Base-by-base conservation (phyloP, 2,113 vertebrate genomes). In the Silurus meridionalis region DNA sequence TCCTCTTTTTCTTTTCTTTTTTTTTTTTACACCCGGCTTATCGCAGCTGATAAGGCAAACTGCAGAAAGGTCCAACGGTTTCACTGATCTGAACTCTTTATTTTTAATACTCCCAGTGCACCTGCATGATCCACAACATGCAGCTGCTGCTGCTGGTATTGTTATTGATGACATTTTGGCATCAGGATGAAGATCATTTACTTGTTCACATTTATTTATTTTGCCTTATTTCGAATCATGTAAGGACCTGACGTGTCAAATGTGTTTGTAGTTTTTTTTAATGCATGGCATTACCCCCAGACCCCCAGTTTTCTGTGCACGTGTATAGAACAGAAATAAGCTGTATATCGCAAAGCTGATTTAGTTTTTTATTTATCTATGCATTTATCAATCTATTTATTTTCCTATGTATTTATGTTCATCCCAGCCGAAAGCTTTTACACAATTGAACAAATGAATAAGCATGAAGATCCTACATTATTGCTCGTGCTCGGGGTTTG, bases 21-120 rank as follows among this genome's bases (percentile, higher is more conserved):
- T 5, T 48, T 10, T n/a, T 60, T 78, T 28, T 78, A 55, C 75
- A 57, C 75, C 75, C 75, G 52, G 75, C 53, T 78, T 60, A 80
- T 60, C 78, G 17, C 28, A 80, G 55, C 17, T 11, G 78, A 61
- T 80, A 80, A 80, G 78, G 7, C 78, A 21, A 80, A 80, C 78
- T 80, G 78, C 78, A 80, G 55, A 80, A 80, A 1, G 46, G 78
- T 61, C 57, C 78, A 60, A 61, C 57, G 78, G 57, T 57, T 60
- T 80, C 57, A 80, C 78, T 80, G 55, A 46, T 10, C 4, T 21
- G 8, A 80, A 80, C 15, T 17, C 7, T 80, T 2, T 25, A 0
- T 57, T 28, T 79, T 53, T 72, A 23, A 21, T 9, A 0, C 71
- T 23, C 15, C 4, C 25, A 37, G 57, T 46, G 57, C 78, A 80